phyloP scores from a whole-genome alignment of 2,888 invertebrate species.

The Perithous albicinctus region DNA sequence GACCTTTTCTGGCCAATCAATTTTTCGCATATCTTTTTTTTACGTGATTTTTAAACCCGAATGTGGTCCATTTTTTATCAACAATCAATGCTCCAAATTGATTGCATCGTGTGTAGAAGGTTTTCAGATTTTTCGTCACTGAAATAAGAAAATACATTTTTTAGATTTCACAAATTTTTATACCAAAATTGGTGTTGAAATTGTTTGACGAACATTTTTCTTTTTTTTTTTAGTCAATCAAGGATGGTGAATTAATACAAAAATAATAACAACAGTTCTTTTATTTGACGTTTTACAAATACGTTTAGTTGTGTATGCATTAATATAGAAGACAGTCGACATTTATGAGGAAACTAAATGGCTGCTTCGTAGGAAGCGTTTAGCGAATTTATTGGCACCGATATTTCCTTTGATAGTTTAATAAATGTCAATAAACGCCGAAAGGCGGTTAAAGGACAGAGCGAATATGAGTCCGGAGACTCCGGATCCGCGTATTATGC shows the following conservation, averaged over 20 bases:
- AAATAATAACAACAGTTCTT: background rate
- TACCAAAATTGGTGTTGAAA: background rate
- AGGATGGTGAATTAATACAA: background rate
- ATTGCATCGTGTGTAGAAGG: no score
- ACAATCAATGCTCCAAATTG: no score
- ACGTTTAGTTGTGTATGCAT: background rate
- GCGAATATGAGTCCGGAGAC: constrained; percentile 7
- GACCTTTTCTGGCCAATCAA: background rate
- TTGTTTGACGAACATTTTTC: background rate
- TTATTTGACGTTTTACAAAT: background rate
- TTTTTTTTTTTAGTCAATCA: background rate
- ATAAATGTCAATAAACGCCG: constrained; percentile 1
- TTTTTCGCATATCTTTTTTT: constrained; percentile 14
- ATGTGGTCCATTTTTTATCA: no score
- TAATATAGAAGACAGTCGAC: background rate
- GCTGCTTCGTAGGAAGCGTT: background rate
- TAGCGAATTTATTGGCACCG: background rate
- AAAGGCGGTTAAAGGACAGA: background rate
- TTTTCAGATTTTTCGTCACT: background rate
- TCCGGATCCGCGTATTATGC: constrained; percentile 65
- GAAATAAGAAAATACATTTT: background rate
- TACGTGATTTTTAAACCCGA: background rate
- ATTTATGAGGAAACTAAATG: background rate
- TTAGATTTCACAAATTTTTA: background rate
- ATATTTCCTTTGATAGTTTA: background rate